These are phyloP conservation scores for Epicampocera succincta DNA, from an alignment of 2,888 invertebrate species.

Conservation along the genomic window DNA sequence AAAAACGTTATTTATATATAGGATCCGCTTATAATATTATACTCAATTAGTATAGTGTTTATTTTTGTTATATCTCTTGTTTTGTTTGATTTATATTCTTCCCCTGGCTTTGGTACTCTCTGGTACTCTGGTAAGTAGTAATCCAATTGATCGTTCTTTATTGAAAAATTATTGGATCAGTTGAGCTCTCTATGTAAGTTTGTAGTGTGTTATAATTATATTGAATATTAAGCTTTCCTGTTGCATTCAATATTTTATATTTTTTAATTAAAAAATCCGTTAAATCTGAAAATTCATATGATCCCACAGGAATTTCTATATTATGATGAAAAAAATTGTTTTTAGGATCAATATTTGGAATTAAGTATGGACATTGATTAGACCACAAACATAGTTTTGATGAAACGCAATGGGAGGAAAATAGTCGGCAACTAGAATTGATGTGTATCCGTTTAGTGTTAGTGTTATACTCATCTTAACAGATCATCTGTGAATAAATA, in stretches of 20 bases:
- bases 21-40: constrained; percentile 67
- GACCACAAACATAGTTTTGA: constrained; percentile 45
- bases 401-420: constrained; percentile 44
- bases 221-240: constrained; percentile 23
- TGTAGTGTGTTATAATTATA: constrained; percentile 39
- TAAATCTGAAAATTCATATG: constrained; percentile 56
- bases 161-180: constrained; percentile 65
- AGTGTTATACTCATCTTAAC: constrained; percentile 46
- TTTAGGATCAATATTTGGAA: constrained; percentile 57
- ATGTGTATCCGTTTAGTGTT: constrained; percentile 38
- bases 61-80: constrained; percentile 75
- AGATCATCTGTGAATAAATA: too few relatives aligned
- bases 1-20: constrained; percentile 57
- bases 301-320: constrained; percentile 41
- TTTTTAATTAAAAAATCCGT: constrained; percentile 27
- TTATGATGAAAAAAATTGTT: constrained; percentile 44
- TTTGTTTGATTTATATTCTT: constrained; percentile 71
- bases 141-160: constrained; percentile 31
- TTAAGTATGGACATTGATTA: constrained; percentile 62
- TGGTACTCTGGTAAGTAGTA: constrained; percentile 7
- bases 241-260: constrained; percentile 16
- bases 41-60: constrained; percentile 50
- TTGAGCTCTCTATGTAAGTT: constrained; percentile 64
- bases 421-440: constrained; percentile 34
- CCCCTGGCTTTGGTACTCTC: background rate